These are phyloP conservation scores for Mormyrops attenuatus DNA, from an alignment of 2,797 vertebrate species.

Conservation along the genomic window DNA sequence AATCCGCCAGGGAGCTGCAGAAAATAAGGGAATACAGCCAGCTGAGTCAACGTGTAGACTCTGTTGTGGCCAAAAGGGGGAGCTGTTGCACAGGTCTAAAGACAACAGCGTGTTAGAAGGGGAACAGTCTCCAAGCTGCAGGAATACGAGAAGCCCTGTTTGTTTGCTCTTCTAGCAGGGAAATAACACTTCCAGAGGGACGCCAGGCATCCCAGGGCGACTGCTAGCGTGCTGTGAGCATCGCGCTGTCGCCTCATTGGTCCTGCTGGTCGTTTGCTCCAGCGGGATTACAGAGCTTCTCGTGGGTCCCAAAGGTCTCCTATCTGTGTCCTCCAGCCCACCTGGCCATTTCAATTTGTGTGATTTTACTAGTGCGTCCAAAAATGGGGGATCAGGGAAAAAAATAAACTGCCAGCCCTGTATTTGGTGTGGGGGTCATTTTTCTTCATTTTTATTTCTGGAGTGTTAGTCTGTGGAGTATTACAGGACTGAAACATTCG, in stretches of 20 bases:
- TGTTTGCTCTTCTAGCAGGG: conserved; percentile 58
- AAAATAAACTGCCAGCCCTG: not conserved
- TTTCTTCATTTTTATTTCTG: not conserved
- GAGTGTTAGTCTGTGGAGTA: not conserved
- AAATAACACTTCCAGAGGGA: conserved; percentile 65
- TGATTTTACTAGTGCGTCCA: not conserved
- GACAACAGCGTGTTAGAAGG: not conserved
- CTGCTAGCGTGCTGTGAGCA: conserved; percentile 55
- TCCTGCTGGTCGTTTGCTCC: conserved; percentile 27
- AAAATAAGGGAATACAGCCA: not conserved
- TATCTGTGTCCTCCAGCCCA: not conserved
- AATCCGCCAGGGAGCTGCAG: not conserved
- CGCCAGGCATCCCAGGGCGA: conserved; percentile 52
- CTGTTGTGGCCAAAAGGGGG: conserved; percentile 53
- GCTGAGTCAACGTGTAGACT: not conserved
- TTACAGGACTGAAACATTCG: not conserved
- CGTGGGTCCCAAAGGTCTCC: not conserved
- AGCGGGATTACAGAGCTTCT: not conserved
- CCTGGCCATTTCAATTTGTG: conserved; percentile 12
- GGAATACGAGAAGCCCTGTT: conserved; percentile 56
- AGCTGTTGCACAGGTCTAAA: conserved; percentile 59
- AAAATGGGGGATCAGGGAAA: not conserved
- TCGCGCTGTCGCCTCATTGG: conserved; percentile 41
- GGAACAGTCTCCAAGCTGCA: conserved; percentile 44
- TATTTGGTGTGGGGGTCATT: not conserved